Evolutionary conservation across 2,113 vertebrate species (phyloP), one percentile per base, ranked within the genome.

Genomic region (Chaetodon trifascialis): DNA sequence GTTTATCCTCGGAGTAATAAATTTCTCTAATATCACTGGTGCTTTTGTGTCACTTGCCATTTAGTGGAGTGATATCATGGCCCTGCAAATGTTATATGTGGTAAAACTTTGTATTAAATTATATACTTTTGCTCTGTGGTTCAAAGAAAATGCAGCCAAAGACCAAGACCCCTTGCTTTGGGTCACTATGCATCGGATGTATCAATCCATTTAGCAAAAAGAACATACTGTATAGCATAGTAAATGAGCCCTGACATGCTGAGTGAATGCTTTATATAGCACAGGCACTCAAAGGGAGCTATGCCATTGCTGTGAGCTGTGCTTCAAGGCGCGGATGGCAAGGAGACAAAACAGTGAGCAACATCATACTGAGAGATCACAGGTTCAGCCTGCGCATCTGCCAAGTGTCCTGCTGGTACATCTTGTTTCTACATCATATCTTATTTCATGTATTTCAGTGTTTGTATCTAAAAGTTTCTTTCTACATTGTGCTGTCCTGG

Each of bases 201-300:
- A 76, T 89, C 82, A 88, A 91, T 86, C 86, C 74, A 72, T 80
- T 85, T 54, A 71, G 49, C 7, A 25, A 82, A 73, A 76, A 34
- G 62, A 86, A 80, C 75, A 80, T 40, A 40, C 38, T 30, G 30
- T 85, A 87, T 83, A 88, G 79, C 76, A 69, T 52, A 59, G 46
- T 73, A 87, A 89, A 91, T 91, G 91, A 87, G 83, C 76, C 88
- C 74, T 83, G 88, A 72, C 84, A 25, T 34, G 73, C 78, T 71
- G 86, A 73, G 85, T 69, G 81, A 84, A 88, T 60, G 73, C 81
- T 86, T 81, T 80, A 76, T 80, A 80, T 77, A 80, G 80, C 81
- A 38, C 81, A 3, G 59, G 54, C 8, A 5, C 73, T 82, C 71
- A 54, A 68, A 79, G 54, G 63, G 86, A 68, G 71, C 44, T 40